These are phyloP conservation scores for Remorina albescens DNA, from an alignment of 2,797 vertebrate species.

Conservation along the genomic window DNA sequence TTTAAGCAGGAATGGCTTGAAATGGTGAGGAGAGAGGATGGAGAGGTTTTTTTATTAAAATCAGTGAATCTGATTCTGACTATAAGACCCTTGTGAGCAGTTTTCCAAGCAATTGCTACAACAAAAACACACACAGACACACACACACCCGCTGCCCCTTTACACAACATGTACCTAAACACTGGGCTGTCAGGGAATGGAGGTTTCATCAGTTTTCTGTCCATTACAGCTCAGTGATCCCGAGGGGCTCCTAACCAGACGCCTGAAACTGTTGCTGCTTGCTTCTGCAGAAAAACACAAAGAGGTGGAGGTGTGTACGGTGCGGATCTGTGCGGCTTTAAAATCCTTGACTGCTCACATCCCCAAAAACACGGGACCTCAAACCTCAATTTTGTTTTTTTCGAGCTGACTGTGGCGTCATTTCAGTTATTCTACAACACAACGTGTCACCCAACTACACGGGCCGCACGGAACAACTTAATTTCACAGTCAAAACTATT, in stretches of 20 bases:
- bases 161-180: slow-evolving; percentile 40
- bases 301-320: slow-evolving; percentile 17
- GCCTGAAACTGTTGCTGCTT: slow-evolving; percentile 59
- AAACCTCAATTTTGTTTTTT: slow-evolving; percentile 40
- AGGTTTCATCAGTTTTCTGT: slow-evolving; percentile 69
- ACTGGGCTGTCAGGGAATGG: slow-evolving; percentile 55
- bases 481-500: slow-evolving; percentile 54
- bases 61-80: slow-evolving; percentile 43
- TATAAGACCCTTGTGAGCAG: slow-evolving; percentile 62
- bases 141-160: neutral
- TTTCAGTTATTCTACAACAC: slow-evolving; percentile 21
- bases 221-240: slow-evolving; percentile 67
- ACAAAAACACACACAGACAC: slow-evolving; percentile 29
- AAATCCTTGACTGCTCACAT: slow-evolving; percentile 3
- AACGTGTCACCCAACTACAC: slow-evolving; percentile 35
- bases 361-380: slow-evolving; percentile 23
- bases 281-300: slow-evolving; percentile 58
- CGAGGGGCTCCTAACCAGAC: slow-evolving; percentile 46
- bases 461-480: slow-evolving; percentile 50
- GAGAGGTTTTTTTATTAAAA: slow-evolving; percentile 76
- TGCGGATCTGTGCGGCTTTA: slow-evolving; percentile 5
- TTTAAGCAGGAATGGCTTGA: slow-evolving; percentile 67
- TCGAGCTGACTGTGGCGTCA: slow-evolving; percentile 20
- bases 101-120: slow-evolving; percentile 57
- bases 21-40: slow-evolving; percentile 66